Conservation (phyloP, 2,797 vertebrate species). For the Melanotaenia nigrans region DNA sequence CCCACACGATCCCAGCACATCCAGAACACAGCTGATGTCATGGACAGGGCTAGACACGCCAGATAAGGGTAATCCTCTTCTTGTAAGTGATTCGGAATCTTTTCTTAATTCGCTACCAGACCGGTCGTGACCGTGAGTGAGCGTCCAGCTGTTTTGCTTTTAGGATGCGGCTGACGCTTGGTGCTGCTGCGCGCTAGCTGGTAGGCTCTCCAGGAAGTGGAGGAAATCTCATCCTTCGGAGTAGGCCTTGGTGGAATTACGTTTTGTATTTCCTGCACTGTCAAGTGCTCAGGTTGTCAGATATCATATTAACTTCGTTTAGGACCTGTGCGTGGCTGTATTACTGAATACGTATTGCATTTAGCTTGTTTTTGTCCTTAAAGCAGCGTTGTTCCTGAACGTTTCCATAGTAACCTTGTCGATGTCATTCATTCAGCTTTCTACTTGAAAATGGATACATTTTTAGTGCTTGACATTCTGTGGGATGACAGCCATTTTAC, state of each 20-base stretch:
- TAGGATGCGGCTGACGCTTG: constrained; percentile 41
- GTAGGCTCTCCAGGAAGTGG: constrained; percentile 76
- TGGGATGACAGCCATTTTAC: constrained; percentile 23
- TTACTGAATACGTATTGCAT: not conserved
- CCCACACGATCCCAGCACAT: constrained; percentile 48
- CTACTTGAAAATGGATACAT: constrained; percentile 12
- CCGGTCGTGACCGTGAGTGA: not conserved
- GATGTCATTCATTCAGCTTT: constrained; percentile 39
- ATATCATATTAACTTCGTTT: not conserved
- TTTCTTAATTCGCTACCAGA: constrained; percentile 15
- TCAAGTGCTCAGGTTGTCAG: constrained; percentile 10
- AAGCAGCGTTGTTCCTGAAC: constrained; percentile 58
- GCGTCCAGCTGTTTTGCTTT: constrained; percentile 10
- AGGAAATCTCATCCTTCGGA: constrained; percentile 35
- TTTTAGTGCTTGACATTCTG: constrained; percentile 18
- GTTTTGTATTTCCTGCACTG: constrained; percentile 1
- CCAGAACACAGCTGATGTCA: constrained; percentile 73
- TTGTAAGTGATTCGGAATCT: constrained; percentile 72
- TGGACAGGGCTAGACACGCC: constrained; percentile 60
- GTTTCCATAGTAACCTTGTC: constrained; percentile 84
- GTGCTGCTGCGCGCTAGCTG: constrained; percentile 59
- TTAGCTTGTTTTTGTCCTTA: constrained; percentile 35
- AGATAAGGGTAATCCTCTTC: constrained; percentile 52
- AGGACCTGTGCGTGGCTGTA: not conserved
- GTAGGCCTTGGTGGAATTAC: constrained; percentile 64